Base-by-base conservation (phyloP, 1,140 invertebrate species). In the Eciton burchellii region DNA sequence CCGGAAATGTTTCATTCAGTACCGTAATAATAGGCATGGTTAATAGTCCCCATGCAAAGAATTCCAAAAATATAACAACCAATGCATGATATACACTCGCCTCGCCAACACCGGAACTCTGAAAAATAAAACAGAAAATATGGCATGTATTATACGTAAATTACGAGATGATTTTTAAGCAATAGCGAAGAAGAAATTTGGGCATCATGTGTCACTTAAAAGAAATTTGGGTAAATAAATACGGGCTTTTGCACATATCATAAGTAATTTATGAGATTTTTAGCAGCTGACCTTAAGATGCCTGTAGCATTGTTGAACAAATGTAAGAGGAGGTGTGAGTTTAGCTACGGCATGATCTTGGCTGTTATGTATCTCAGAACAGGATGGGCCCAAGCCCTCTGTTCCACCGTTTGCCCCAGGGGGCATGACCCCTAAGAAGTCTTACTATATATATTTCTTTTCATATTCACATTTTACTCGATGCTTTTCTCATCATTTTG, bases 41-140 rank as follows among this genome's bases (percentile, higher is more conserved):
- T 59, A 99, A 95, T 83, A 99, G 95, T 73, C 99, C 99, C 99
- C 99, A 99, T 76, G 99, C 98, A 94, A 99, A 99, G 95, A 99
- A 99, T 95, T 99, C 99, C 93, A 99, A 95, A 95, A 99, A 99
- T 94, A 99, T 99, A 88, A 99, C 98, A 89, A 99, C 97, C 91
- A 99, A 95, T 60, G 99, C 99, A 96, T 99, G 99, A 94, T 99
- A 99, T 52, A 99, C 97, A 91, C 97, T 98, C 70, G 99, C 98
- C 92, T 98, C 97, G 84, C 98, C 98, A 91, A 98, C 96, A 85
- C 98, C 98, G 85, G 97, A 98, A 91, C 95, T 95, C 96, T 96
- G 94, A 70, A 95, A 95, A 85, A 89, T 85, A 92, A 90, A 88
- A 89, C 87, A 84, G n/a, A n/a, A 82, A 72, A 71, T 65, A 82